Evolutionary conservation across 1,140 invertebrate species (phyloP), one percentile per base, ranked within the genome.

Genomic region (Harlomillsia oculata): DNA sequence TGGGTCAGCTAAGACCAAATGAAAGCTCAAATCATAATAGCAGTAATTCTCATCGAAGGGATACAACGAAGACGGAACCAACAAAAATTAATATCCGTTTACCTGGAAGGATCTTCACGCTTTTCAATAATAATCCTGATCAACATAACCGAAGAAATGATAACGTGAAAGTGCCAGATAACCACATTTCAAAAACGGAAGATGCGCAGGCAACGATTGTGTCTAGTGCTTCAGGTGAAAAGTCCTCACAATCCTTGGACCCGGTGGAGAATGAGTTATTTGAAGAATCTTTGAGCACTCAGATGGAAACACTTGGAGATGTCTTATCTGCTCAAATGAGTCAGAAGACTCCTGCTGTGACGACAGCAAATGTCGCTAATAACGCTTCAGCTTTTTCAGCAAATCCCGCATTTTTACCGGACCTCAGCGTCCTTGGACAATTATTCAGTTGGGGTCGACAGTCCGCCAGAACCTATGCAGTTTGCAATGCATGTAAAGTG

Each of bases 401-500:
- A 1, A 51, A 34, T 34, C 55, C 56, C 20, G 40, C 63, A 18
- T 46, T 62, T n/a, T 29, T 65, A 14, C 63, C 63, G 1, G 63
- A 65, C 39, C 28, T 65, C 5, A 53, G 56, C 40, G 53, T 53
- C 6, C 37, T 65, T 11, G 48, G 56, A 14, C 63, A 65, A 43
- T 45, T 65, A 16, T 65, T 65, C 48, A 44, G 58, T 13, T 59
- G 59, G 56, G 50, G 50, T 34, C 34, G 51, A 39, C 50, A 59
- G 21, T 50, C 55, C 9, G 60, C 54, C 1, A 45, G 39, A 23
- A 55, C 59, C 3, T 30, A 51, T 28, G 60, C 63, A 13, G 39
- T 60, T 30, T 65, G 63, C 48, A 45, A 65, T 32, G 63, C 63
- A n/a, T 65, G 63, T 37, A 55, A 55, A 50, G 63, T 65, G 16